phyloP scores from a whole-genome alignment of 2,797 vertebrate species.

The Denticeps clupeoides region DNA sequence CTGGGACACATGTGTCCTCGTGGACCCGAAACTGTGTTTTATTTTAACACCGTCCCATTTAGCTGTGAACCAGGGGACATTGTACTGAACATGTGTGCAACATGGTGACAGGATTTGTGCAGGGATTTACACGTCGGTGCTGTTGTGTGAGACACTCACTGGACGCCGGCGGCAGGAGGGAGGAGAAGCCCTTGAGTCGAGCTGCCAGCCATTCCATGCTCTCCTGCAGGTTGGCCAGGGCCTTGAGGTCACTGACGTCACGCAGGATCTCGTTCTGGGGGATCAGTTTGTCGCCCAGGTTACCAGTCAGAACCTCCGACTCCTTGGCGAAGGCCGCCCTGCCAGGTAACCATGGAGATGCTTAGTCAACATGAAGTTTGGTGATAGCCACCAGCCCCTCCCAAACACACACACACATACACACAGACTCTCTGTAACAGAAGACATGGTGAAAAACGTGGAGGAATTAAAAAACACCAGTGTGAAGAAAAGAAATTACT shows the following conservation, averaged over 20 bases:
- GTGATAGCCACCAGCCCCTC: too few species aligned
- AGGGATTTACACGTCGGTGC: not conserved
- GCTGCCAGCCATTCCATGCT: conserved; percentile 93
- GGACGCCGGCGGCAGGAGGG: conserved; percentile 65
- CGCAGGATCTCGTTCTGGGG: conserved; percentile 87
- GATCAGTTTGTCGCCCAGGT: conserved; percentile 93
- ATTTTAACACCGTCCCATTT: too few species aligned
- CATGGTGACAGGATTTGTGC: too few species aligned
- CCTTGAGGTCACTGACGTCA: conserved; percentile 92
- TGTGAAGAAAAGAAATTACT: too few species aligned
- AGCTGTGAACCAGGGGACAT: too few species aligned
- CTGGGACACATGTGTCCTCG: not conserved
- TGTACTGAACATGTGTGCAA: too few species aligned
- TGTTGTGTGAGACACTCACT: conserved; percentile 56
- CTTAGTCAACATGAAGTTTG: not conserved
- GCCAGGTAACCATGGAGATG: conserved; percentile 12
- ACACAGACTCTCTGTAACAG: too few species aligned
- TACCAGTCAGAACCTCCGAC: conserved; percentile 92
- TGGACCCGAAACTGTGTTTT: too few species aligned
- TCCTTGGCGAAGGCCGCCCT: conserved; percentile 93
- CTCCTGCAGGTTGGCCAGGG: conserved; percentile 92
- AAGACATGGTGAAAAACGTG: too few species aligned
- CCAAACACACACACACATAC: too few species aligned
- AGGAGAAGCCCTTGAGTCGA: conserved; percentile 72
- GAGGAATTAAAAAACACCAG: conserved; percentile 14